phyloP scores from a whole-genome alignment of 1,140 invertebrate genomes.

The Venturia canescens region DNA sequence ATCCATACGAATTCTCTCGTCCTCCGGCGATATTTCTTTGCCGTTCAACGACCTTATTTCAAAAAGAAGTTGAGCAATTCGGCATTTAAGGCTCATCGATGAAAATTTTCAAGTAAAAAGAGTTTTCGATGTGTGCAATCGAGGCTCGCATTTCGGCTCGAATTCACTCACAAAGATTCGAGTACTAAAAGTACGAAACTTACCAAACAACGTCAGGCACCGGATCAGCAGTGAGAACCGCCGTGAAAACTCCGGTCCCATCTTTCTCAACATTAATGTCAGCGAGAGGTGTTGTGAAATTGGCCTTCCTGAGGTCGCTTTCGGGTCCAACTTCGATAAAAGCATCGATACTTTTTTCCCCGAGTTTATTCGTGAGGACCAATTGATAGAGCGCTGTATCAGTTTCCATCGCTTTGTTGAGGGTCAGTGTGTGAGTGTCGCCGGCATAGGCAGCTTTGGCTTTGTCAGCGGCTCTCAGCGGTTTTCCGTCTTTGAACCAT shows the following conservation, averaged over 20 bases:
- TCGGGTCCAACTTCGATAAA: slow-evolving; percentile 84
- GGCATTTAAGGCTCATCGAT: too few species aligned
- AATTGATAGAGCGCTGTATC: slow-evolving; percentile 89
- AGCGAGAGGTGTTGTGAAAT: slow-evolving; percentile 82
- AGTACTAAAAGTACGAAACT: slow-evolving; percentile 43
- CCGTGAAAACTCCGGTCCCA: slow-evolving; percentile 84
- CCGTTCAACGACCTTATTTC: slow-evolving; percentile 75
- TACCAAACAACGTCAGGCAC: slow-evolving; percentile 81
- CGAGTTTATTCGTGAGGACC: slow-evolving; percentile 85
- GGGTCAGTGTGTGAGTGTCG: slow-evolving; percentile 84
- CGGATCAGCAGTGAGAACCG: slow-evolving; percentile 89
- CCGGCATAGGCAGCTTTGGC: slow-evolving; percentile 83
- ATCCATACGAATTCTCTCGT: slow-evolving; percentile 75
- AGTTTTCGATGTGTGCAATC: too few species aligned
- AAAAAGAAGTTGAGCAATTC: too few species aligned
- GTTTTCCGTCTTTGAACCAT: slow-evolving; percentile 87
- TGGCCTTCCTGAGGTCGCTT: slow-evolving; percentile 86
- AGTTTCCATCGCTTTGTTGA: slow-evolving; percentile 82
- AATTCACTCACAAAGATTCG: too few species aligned
- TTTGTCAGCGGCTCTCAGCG: slow-evolving; percentile 80
- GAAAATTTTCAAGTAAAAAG: too few species aligned
- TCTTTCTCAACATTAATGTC: slow-evolving; percentile 84
- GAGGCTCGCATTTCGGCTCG: too few species aligned
- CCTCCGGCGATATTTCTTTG: slow-evolving; percentile 72
- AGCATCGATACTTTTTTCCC: slow-evolving; percentile 84